Evolutionary conservation across 2,113 vertebrate species (phyloP).

Genomic region (Serinus canaria): DNA sequence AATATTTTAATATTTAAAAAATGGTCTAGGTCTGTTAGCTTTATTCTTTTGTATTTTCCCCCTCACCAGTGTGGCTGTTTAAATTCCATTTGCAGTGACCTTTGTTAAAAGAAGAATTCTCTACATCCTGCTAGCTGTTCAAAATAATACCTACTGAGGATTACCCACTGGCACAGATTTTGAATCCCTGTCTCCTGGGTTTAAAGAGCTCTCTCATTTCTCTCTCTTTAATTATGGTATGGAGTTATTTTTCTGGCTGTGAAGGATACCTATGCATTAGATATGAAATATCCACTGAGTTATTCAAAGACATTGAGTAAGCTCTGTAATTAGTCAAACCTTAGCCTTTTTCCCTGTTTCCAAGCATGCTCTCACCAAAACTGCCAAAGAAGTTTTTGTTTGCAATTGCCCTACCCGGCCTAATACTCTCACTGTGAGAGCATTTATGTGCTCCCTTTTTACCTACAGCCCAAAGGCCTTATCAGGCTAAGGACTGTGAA

Average conservation of each 20-base stretch:
- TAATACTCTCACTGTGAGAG: not conserved
- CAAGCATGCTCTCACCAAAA: not conserved
- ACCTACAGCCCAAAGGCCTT: not conserved
- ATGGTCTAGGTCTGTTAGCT: not conserved
- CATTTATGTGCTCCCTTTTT: not conserved
- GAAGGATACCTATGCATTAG: not conserved
- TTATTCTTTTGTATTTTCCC: not conserved
- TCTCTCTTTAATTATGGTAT: not conserved
- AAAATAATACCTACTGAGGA: not conserved
- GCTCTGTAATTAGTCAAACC: not conserved
- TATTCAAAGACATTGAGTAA: not conserved
- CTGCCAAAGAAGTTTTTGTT: not conserved
- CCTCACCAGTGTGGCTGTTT: not conserved
- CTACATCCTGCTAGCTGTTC: not conserved
- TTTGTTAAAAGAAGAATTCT: not conserved
- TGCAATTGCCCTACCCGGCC: not conserved
- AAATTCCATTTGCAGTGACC: conserved; percentile 19
- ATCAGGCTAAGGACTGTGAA: not conserved
- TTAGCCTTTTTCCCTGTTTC: not conserved
- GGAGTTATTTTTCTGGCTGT: not conserved
- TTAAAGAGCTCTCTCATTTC: conserved; percentile 1
- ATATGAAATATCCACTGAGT: not conserved
- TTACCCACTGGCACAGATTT: not conserved
- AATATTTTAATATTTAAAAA: not conserved
- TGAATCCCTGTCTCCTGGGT: not conserved